Evolutionary conservation across 2,113 vertebrate species (phyloP).

Genomic region (Microtus richardsoni): DNA sequence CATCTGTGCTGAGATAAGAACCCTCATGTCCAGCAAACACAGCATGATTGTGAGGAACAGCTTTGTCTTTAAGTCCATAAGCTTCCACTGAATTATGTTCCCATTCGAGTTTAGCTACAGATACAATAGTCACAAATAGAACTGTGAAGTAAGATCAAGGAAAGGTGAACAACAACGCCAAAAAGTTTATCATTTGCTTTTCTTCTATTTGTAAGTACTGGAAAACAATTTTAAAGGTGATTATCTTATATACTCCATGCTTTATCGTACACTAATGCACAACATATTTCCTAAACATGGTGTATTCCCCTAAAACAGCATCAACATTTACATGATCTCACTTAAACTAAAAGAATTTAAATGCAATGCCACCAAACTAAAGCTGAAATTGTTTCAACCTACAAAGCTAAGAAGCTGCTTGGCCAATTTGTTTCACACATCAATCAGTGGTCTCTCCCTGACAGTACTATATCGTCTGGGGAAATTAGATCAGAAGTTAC

Average conservation of each 20-base stretch:
- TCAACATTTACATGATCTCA: background rate
- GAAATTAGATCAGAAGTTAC: background rate
- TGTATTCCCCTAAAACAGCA: background rate
- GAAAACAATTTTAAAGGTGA: constrained; percentile 44
- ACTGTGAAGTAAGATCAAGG: background rate
- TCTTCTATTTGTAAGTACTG: background rate
- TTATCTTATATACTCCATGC: background rate
- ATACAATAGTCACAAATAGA: background rate
- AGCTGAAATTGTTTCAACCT: background rate
- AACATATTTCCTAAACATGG: background rate
- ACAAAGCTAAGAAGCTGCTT: background rate
- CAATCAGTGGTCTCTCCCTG: background rate
- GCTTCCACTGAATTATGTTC: background rate
- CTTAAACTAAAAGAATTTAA: background rate
- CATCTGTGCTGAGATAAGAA: background rate
- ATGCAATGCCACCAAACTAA: background rate
- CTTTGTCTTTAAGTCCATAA: constrained; percentile 10
- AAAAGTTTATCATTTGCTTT: background rate
- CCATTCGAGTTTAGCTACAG: background rate
- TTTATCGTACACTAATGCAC: background rate
- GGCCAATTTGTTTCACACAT: background rate
- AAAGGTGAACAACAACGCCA: background rate
- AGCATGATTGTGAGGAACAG: background rate
- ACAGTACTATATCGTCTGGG: background rate
- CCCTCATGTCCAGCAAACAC: background rate